Percentiles rank a stretch among this genome's conserved stretches.
Conservation (phyloP, 2,888 invertebrate species). For the Biston betularia region DNA sequence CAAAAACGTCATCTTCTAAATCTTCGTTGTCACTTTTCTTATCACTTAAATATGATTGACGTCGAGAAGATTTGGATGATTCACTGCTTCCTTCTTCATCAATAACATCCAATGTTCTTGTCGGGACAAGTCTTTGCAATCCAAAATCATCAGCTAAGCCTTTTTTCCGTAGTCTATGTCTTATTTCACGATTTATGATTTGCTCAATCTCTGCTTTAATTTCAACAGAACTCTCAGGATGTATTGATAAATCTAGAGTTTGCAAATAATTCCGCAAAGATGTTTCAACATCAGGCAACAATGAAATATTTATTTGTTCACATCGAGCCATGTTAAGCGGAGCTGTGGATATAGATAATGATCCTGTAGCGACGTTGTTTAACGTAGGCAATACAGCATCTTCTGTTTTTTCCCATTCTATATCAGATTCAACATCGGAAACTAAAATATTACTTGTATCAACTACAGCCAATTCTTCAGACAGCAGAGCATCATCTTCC, state of each 20-base stretch:
- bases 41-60: slow-evolving; percentile 82
- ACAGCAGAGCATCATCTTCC: slow-evolving; percentile 56
- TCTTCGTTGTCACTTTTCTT: slow-evolving; percentile 80
- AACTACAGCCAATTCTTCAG: slow-evolving; percentile 67
- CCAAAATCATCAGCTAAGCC: slow-evolving; percentile 72
- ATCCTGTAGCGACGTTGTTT: slow-evolving; percentile 66
- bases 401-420: slow-evolving; percentile 85
- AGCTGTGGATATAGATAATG: slow-evolving; percentile 72
- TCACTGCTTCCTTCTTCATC: slow-evolving; percentile 91
- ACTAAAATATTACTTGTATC: slow-evolving; percentile 84
- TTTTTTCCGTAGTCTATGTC: slow-evolving; percentile 73
- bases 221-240: slow-evolving; percentile 75
- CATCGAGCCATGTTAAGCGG: slow-evolving; percentile 76
- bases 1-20: slow-evolving; percentile 82
- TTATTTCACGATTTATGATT: slow-evolving; percentile 77
- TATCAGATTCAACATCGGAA: slow-evolving; percentile 88
- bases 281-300: slow-evolving; percentile 86
- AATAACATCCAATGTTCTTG: slow-evolving; percentile 91
- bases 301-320: slow-evolving; percentile 66
- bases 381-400: slow-evolving; percentile 51
- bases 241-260: slow-evolving; percentile 84
- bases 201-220: slow-evolving; percentile 79
- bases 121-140: slow-evolving; percentile 83
- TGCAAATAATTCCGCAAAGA: slow-evolving; percentile 84
- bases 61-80: slow-evolving; percentile 85